phyloP scores from a whole-genome alignment of 2,113 vertebrate genomes.

The Phoenicopterus ruber region DNA sequence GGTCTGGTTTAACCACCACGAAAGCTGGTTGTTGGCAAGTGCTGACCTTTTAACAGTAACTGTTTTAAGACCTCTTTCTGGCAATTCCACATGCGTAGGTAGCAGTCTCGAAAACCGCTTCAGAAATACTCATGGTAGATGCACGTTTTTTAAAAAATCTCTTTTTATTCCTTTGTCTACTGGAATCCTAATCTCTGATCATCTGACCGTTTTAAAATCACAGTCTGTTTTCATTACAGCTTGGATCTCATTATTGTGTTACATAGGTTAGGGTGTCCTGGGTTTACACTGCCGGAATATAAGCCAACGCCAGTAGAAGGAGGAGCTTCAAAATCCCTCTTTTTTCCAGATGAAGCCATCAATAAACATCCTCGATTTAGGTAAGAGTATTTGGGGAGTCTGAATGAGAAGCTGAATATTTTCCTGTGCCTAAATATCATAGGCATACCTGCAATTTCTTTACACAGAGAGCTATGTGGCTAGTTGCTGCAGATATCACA shows the following conservation, averaged over 20 bases:
- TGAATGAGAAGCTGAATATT: neutral
- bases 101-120: neutral
- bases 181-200: neutral
- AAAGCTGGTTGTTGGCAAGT: neutral
- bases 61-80: neutral
- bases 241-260: constrained; percentile 32
- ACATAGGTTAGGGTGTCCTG: constrained; percentile 90
- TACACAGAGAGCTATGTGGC: neutral
- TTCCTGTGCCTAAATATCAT: neutral
- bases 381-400: constrained; percentile 61
- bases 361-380: constrained; percentile 94
- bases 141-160: neutral
- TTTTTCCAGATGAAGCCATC: constrained; percentile 96
- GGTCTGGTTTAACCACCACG: neutral
- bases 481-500: neutral
- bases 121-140: neutral
- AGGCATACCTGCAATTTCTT: neutral
- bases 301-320: constrained; percentile 86
- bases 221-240: neutral
- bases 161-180: neutral
- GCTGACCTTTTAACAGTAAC: neutral
- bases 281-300: constrained; percentile 87
- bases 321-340: constrained; percentile 92
- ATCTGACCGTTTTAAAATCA: neutral
- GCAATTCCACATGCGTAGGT: neutral